Percentiles rank a stretch among this genome's conserved stretches.
Evolutionary conservation across 2,113 vertebrate genomes (phyloP).

Genomic region (Percina caprodes): DNA sequence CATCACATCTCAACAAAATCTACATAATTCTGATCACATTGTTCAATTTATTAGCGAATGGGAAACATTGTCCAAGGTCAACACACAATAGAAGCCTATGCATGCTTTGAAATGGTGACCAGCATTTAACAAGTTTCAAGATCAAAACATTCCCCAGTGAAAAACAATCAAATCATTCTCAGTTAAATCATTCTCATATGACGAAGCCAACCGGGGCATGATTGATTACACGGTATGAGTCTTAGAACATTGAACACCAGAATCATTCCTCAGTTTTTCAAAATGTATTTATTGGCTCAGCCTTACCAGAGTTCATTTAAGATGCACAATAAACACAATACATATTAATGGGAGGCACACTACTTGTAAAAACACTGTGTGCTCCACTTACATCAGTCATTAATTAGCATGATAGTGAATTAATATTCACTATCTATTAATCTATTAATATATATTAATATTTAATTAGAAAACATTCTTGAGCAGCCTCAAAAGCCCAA

Average conservation of each 20-base stretch:
- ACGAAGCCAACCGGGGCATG: not conserved
- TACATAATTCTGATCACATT: not conserved
- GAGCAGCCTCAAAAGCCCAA: constrained; percentile 21
- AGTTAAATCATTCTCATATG: not conserved
- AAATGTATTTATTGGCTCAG: not conserved
- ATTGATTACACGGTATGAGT: not conserved
- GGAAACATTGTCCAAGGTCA: constrained; percentile 33
- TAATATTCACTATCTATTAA: too few relatives aligned
- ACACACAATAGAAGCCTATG: constrained; percentile 21
- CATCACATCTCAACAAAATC: not conserved
- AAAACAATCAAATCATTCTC: constrained; percentile 5
- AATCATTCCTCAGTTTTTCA: not conserved
- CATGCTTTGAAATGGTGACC: constrained; percentile 11
- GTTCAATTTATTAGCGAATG: constrained; percentile 50
- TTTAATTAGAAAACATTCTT: constrained; percentile 26
- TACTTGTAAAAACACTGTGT: not conserved
- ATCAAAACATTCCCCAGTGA: constrained; percentile 3
- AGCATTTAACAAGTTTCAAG: constrained; percentile 14
- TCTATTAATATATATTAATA: too few relatives aligned
- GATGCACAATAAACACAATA: not conserved
- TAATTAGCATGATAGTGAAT: not conserved
- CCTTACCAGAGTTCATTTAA: not conserved
- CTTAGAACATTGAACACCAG: not conserved
- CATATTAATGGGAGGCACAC: not conserved
- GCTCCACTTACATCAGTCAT: not conserved